Conservation (phyloP, 2,113 vertebrate species). For the Stercorarius parasiticus region DNA sequence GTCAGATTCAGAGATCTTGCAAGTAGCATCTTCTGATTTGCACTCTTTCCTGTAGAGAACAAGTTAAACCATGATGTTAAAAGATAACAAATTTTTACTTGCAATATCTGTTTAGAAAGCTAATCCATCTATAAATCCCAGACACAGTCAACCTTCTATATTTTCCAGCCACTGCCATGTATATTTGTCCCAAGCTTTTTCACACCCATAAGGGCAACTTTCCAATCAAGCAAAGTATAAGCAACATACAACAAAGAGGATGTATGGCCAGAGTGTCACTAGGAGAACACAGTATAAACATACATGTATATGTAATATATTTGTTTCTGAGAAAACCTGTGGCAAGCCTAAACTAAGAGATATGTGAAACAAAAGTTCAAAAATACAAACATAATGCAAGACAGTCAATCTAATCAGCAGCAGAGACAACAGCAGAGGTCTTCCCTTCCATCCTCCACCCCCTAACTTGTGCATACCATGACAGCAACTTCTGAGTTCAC, state of each 20-base stretch:
- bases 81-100: background rate
- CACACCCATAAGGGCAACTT: background rate
- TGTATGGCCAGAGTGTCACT: background rate
- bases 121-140: background rate
- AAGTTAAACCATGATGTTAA: background rate
- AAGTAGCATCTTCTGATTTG: constrained; percentile 73
- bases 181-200: background rate
- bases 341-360: background rate
- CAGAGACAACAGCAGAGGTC: background rate
- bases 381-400: background rate
- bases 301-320: background rate
- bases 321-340: background rate
- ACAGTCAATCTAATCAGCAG: background rate
- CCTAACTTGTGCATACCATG: background rate
- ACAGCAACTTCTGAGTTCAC: background rate
- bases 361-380: background rate
- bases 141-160: background rate
- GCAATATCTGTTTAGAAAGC: background rate
- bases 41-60: constrained; percentile 76
- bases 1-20: constrained; percentile 78
- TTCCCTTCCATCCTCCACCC: background rate
- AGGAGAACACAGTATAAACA: background rate
- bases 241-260: background rate
- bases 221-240: background rate
- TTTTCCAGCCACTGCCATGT: background rate